Evolutionary conservation across 2,888 invertebrate species (phyloP), one percentile per base, ranked within the genome.

Genomic region (Hirtodrosophila alboralis): DNA sequence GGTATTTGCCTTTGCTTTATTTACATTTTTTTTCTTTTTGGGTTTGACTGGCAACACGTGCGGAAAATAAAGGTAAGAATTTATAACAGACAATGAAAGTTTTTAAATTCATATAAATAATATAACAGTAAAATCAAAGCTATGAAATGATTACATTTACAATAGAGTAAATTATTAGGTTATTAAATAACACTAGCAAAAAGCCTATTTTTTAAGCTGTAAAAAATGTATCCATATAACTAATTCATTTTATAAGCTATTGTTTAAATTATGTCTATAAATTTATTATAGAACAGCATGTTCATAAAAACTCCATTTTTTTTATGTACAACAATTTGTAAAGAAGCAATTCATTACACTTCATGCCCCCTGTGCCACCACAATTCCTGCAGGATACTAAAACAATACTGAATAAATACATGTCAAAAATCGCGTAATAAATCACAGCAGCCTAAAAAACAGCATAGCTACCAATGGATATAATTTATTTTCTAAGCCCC

Each of bases 381-480:
- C 23, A 1, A 10, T n/a, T 28, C 4, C n/a, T 4, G 10, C 34
- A 30, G 51, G 23, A 10, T 36, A 31, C 8, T 10, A 13, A 48
- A 45, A 57, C 43, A 54, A 63, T 51, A 33, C 51, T 37, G 48
- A 63, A 62, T 48, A 64, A 65, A 65, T 74, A 51, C 58, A 71
- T 63, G 83, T 79, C 78, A 81, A 81, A 78, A 84, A 72, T 78
- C 75, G 72, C 62, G 62, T 63, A 81, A 79, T 79, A 79, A 79
- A 79, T 79, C 85, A 84, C 62, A 28, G 26, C n/a, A 8, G 41
- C 38, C 68, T 60, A 18, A 60, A 44, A 51, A n/a, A n/a, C n/a
- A n/a, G 44, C 34, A 38, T 40, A 26, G 38, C 28, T 28, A 48
- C 36, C 36, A 30, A n/a, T n/a, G 45, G 16, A 57, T 48, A 81